These are phyloP conservation scores for Lerema accius DNA, from an alignment of 1,140 invertebrate species.

Conservation along the genomic window DNA sequence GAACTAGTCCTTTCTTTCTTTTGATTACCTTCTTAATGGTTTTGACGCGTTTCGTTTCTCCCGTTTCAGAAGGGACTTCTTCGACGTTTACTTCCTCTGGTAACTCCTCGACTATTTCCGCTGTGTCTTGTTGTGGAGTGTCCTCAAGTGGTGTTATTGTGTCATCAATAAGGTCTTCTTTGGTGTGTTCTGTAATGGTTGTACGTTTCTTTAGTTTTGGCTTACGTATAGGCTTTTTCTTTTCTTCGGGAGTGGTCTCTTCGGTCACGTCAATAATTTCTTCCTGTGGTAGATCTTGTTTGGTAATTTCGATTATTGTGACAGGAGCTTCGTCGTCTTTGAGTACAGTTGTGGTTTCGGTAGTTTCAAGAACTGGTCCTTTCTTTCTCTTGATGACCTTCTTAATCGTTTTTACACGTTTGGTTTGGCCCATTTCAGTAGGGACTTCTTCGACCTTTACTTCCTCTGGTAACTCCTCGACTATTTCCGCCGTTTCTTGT, in stretches of 20 bases:
- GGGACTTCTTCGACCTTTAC: constrained; percentile 59
- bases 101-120: constrained; percentile 54
- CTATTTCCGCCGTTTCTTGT: constrained; percentile 48
- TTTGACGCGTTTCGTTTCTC: constrained; percentile 61
- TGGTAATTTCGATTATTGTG: constrained; percentile 37
- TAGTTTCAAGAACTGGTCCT: constrained; percentile 72
- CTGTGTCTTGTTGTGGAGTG: constrained; percentile 47
- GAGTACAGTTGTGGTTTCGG: constrained; percentile 80
- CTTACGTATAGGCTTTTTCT: constrained; percentile 49
- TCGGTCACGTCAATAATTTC: constrained; percentile 59
- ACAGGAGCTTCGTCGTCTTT: constrained; percentile 52
- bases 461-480: constrained; percentile 71
- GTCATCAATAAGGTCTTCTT: constrained; percentile 52
- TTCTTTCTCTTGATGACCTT: constrained; percentile 64
- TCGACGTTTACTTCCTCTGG: constrained; percentile 67
- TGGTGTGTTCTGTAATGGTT: constrained; percentile 45
- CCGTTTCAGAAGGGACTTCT: constrained; percentile 58
- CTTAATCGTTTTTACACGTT: constrained; percentile 65
- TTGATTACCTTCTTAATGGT: constrained; percentile 67
- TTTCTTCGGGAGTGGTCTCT: not conserved
- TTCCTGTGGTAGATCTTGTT: constrained; percentile 31
- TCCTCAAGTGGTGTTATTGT: constrained; percentile 38
- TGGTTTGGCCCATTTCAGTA: constrained; percentile 54
- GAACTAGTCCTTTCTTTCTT: constrained; percentile 56
- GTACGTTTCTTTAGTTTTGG: constrained; percentile 62